Evolutionary conservation across 1,140 invertebrate species (phyloP).

Genomic region (Sesamia nonagrioides): DNA sequence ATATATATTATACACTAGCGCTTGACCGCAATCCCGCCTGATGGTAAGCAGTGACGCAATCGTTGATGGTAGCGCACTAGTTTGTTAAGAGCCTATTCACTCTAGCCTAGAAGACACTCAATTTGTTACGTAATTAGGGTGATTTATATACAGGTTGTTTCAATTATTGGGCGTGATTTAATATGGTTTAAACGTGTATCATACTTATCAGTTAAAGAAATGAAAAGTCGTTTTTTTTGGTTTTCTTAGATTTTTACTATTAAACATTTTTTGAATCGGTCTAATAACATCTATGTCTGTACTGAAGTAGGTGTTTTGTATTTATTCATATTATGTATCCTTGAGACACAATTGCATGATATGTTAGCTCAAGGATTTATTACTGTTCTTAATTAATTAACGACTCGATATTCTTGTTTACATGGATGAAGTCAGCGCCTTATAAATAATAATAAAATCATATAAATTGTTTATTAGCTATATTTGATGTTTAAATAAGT

Average conservation of each 20-base stretch:
- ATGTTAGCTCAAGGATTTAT: constrained; percentile 18
- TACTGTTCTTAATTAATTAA: constrained; percentile 26
- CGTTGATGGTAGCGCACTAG: no score
- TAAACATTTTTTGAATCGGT: neutral
- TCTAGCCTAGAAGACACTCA: no score
- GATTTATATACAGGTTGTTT: neutral
- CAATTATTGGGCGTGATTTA: neutral
- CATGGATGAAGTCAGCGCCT: constrained; percentile 4
- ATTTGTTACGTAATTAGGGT: neutral
- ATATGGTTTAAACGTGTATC: no score
- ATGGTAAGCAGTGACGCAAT: no score
- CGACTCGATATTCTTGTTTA: constrained; percentile 21
- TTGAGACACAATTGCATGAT: constrained; percentile 16
- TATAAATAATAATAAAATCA: neutral
- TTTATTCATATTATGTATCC: constrained; percentile 21
- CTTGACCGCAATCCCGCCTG: no score
- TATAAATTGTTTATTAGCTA: neutral
- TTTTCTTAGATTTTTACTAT: neutral
- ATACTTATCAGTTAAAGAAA: no score
- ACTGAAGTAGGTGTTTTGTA: neutral
- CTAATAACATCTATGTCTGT: neutral
- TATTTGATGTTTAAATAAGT: neutral
- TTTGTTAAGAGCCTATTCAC: no score
- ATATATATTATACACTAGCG: no score
- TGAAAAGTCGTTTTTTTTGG: neutral